These are phyloP conservation scores for Archaeoteleia sp. DNA, from an alignment of 2,888 invertebrate species.

Conservation along the genomic window DNA sequence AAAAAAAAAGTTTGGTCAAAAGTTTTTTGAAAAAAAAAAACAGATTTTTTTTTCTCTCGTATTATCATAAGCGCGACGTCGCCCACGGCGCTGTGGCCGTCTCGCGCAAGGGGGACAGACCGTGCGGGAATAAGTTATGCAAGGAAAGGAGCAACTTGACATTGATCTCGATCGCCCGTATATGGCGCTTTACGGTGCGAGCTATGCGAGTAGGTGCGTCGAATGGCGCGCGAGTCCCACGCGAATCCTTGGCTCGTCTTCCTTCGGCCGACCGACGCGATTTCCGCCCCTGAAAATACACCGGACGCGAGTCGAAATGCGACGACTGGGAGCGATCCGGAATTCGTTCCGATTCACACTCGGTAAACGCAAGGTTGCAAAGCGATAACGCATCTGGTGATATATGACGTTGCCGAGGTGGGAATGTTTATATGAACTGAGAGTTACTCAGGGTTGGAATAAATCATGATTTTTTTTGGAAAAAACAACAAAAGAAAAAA, in stretches of 20 bases:
- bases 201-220: constrained; percentile 43
- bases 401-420: too few relatives aligned
- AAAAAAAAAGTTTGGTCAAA: background rate
- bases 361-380: too few relatives aligned
- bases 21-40: background rate
- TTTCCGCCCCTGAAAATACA: constrained; percentile 8
- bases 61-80: constrained; percentile 3
- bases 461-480: too few relatives aligned
- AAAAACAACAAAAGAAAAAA: too few relatives aligned
- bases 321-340: background rate
- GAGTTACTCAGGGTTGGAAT: too few relatives aligned
- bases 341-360: too few relatives aligned
- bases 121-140: constrained; percentile 28
- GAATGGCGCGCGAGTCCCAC: constrained; percentile 40
- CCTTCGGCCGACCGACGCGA: background rate
- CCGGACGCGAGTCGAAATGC: too few relatives aligned
- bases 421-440: too few relatives aligned
- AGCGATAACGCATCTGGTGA: too few relatives aligned
- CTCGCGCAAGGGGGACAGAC: constrained; percentile 4
- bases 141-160: constrained; percentile 53
- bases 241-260: constrained; percentile 24
- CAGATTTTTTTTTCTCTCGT: background rate
- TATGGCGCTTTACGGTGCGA: constrained; percentile 41
- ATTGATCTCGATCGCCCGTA: constrained; percentile 57
- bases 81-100: constrained; percentile 1